Percentiles rank a stretch among this genome's conserved stretches.
phyloP scores from a whole-genome alignment of 2,797 vertebrate species.

The Sparidentex hasta region DNA sequence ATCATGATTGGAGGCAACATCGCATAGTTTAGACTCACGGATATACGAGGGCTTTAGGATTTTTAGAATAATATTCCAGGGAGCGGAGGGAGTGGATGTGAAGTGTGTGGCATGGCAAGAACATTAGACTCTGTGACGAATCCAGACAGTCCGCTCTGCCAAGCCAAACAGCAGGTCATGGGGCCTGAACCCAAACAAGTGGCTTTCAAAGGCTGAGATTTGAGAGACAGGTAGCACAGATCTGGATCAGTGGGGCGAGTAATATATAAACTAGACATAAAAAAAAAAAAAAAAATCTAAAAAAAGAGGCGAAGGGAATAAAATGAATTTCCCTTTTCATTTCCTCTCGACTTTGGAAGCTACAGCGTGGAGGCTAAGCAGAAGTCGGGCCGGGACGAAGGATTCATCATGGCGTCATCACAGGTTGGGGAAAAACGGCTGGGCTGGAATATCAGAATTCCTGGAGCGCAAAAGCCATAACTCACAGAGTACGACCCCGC shows the following conservation, averaged over 20 bases:
- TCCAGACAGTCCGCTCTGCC: conserved; percentile 76
- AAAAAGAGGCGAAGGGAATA: conserved; percentile 45
- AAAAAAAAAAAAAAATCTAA: conserved; percentile 29
- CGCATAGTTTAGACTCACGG: conserved; percentile 59
- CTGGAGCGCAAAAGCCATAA: conserved; percentile 45
- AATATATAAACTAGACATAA: conserved; percentile 57
- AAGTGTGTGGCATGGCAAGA: conserved; percentile 79
- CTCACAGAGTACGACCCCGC: conserved; percentile 47
- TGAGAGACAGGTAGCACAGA: conserved; percentile 78
- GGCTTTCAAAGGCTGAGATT: conserved; percentile 57
- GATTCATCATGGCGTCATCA: conserved; percentile 67
- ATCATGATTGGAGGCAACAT: conserved; percentile 74
- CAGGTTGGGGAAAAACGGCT: conserved; percentile 38
- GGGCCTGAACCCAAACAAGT: conserved; percentile 64
- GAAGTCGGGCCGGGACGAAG: conserved; percentile 37
- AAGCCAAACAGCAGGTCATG: conserved; percentile 79
- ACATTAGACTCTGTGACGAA: conserved; percentile 74
- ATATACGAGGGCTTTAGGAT: conserved; percentile 56
- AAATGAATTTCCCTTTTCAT: conserved; percentile 70
- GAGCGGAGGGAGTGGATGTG: conserved; percentile 63
- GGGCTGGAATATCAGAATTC: conserved; percentile 56
- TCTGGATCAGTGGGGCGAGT: conserved; percentile 56
- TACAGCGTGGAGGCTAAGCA: conserved; percentile 51
- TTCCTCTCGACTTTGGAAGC: conserved; percentile 61
- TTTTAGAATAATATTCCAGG: conserved; percentile 73